phyloP scores from a whole-genome alignment of 1,140 invertebrate species.

The Drosophila lini region DNA sequence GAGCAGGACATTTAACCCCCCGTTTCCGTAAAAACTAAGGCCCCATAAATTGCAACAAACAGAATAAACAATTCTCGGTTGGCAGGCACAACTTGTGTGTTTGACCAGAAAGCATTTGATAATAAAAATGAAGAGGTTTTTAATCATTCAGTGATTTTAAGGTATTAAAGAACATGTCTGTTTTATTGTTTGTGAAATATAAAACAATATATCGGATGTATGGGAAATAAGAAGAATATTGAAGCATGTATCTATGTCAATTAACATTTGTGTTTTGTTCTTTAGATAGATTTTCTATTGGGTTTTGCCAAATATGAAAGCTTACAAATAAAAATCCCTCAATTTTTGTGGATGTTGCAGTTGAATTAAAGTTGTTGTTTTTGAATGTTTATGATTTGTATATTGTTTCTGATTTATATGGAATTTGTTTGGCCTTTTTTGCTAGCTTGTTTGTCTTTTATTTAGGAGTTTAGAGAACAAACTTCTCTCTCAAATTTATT shows the following conservation, averaged over 20 bases:
- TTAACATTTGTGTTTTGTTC: background rate
- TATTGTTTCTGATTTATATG: background rate
- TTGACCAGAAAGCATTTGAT: conserved; percentile 10
- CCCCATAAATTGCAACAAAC: conserved; percentile 9
- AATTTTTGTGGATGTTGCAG: background rate
- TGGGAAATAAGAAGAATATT: background rate
- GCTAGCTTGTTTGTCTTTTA: background rate
- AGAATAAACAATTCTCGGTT: conserved; percentile 22
- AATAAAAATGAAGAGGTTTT: conserved; percentile 9
- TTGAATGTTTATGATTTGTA: background rate
- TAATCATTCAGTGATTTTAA: background rate
- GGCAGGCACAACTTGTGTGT: conserved; percentile 6
- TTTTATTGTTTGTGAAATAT: background rate
- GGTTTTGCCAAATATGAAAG: background rate
- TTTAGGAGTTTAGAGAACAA: background rate
- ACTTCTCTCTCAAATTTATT: background rate
- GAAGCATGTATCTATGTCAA: background rate
- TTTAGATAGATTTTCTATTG: background rate
- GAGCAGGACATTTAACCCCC: conserved; percentile 42
- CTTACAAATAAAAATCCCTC: background rate
- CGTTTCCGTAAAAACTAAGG: conserved; percentile 20
- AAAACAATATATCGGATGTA: background rate
- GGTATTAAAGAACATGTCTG: background rate
- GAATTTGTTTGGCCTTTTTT: background rate
- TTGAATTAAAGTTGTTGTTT: background rate